Percentiles rank a stretch among this genome's conserved stretches.
Evolutionary conservation across 2,888 invertebrate species (phyloP).

Genomic region (Eugnorisma glareosa): DNA sequence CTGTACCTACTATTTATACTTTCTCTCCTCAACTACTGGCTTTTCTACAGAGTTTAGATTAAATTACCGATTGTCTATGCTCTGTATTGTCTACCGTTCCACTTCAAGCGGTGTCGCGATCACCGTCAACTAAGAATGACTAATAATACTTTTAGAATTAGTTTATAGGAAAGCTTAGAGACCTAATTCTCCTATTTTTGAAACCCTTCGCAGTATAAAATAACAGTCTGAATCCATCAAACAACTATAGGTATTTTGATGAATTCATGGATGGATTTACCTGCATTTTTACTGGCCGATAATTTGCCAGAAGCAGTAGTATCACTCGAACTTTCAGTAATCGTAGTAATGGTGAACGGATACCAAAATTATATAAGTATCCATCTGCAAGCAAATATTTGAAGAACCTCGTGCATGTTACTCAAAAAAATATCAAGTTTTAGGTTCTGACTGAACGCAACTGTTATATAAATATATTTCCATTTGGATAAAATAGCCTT

Average conservation of each 20-base stretch:
- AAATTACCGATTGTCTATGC: conserved; percentile 73
- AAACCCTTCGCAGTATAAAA: too few relatives aligned
- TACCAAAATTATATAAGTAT: not conserved
- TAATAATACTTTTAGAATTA: conserved; percentile 25
- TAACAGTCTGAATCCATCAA: not conserved
- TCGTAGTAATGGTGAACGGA: not conserved
- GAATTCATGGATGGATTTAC: not conserved
- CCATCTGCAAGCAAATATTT: not conserved
- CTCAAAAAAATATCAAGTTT: not conserved
- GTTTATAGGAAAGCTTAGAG: conserved; percentile 3
- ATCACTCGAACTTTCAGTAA: not conserved
- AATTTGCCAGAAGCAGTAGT: not conserved
- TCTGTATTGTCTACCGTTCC: conserved; percentile 74
- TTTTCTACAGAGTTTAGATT: conserved; percentile 75
- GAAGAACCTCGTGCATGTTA: not conserved
- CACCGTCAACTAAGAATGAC: conserved; percentile 7
- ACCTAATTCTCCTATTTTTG: not conserved
- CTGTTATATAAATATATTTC: conserved; percentile 6
- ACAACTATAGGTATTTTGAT: not conserved
- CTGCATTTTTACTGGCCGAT: not conserved
- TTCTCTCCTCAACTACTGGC: conserved; percentile 80
- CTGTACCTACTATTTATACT: conserved; percentile 76
- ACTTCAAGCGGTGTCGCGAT: conserved; percentile 57
- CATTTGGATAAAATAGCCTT: conserved; percentile 8
- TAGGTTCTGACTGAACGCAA: not conserved